Evolutionary conservation across 2,113 vertebrate species (phyloP).

Genomic region (Bujurquina vittata): DNA sequence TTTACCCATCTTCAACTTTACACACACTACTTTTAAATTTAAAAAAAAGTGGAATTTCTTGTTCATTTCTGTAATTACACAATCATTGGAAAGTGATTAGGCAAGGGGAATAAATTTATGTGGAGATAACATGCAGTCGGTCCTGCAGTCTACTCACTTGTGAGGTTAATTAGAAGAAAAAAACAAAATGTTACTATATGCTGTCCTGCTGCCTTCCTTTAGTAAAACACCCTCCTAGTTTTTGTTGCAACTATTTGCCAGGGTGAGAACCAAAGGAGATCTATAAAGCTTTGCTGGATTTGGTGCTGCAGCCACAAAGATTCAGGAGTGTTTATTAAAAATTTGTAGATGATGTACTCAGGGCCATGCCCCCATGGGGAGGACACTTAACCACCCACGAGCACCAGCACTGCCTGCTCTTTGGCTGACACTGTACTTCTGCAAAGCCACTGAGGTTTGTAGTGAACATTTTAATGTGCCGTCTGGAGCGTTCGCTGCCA

Average conservation of each 20-base stretch:
- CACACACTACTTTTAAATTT: not conserved
- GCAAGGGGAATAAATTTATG: not conserved
- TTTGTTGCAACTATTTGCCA: not conserved
- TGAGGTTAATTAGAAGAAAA: slow-evolving; percentile 4
- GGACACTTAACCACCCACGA: slow-evolving; percentile 37
- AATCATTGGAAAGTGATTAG: not conserved
- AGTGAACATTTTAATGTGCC: slow-evolving; percentile 5
- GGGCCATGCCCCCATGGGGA: slow-evolving; percentile 18
- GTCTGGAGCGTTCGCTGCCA: not conserved
- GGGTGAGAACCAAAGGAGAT: slow-evolving; percentile 1
- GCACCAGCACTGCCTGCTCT: not conserved
- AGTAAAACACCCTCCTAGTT: not conserved
- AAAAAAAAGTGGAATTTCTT: not conserved
- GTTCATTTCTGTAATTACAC: not conserved
- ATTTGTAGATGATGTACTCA: slow-evolving; percentile 32
- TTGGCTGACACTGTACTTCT: slow-evolving; percentile 24
- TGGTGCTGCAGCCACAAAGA: slow-evolving; percentile 33
- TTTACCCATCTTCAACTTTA: not conserved
- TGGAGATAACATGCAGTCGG: not conserved
- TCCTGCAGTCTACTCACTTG: not conserved
- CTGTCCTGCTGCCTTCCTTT: not conserved
- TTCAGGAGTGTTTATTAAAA: slow-evolving; percentile 37
- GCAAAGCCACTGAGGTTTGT: slow-evolving; percentile 8
- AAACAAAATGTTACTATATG: not conserved
- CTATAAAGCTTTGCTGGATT: slow-evolving; percentile 31